phyloP scores from a whole-genome alignment of 2,797 vertebrate species.

The Sparus aurata region DNA sequence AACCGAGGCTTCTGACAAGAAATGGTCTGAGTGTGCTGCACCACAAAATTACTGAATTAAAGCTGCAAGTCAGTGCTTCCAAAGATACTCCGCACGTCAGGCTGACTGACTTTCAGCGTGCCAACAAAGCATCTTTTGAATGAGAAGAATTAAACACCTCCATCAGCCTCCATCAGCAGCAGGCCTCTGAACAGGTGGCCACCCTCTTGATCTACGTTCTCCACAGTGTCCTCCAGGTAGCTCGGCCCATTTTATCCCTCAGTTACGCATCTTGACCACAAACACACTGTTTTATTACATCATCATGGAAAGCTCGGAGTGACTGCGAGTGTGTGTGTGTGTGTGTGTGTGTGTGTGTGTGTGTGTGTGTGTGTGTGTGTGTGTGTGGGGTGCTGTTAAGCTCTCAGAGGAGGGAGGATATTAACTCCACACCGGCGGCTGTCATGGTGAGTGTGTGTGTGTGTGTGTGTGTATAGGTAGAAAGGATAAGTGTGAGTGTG shows the following conservation, averaged over 20 bases:
- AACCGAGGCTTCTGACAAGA: no score
- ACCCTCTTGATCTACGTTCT: constrained; percentile 36
- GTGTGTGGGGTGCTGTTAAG: constrained; percentile 49
- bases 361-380: constrained; percentile 30
- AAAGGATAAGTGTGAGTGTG: constrained; percentile 37
- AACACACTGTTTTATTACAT: constrained; percentile 53
- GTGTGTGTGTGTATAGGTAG: constrained; percentile 32
- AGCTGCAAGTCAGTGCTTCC: not conserved
- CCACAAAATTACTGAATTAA: not conserved
- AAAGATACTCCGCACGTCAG: not conserved
- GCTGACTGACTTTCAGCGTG: not conserved
- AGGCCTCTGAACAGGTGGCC: constrained; percentile 63
- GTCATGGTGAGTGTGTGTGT: constrained; percentile 54
- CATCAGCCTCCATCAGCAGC: constrained; percentile 31
- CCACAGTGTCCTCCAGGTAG: constrained; percentile 37
- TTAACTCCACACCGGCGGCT: constrained; percentile 66
- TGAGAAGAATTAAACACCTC: constrained; percentile 20
- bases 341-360: constrained; percentile 26
- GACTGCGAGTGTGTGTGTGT: constrained; percentile 15
- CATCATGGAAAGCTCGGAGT: constrained; percentile 44
- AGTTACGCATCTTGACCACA: constrained; percentile 53
- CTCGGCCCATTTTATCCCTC: constrained; percentile 44
- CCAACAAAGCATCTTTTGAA: constrained; percentile 6
- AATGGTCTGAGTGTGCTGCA: no score
- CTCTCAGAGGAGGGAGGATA: constrained; percentile 76